Evolutionary conservation across 2,113 vertebrate species (phyloP).

Genomic region (Gopherus flavomarginatus): DNA sequence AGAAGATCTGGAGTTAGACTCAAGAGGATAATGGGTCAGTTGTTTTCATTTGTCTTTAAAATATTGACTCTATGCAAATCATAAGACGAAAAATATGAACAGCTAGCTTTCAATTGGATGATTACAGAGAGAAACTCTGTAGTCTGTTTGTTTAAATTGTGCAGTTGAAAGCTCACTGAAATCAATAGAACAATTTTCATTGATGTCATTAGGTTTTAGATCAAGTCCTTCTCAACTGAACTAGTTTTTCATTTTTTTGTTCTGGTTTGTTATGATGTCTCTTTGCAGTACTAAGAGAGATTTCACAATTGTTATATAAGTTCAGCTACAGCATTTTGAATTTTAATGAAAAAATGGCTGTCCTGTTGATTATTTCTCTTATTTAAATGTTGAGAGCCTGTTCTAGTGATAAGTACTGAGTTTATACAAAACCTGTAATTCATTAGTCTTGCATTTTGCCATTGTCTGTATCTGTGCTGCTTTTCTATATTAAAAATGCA

Average conservation of each 20-base stretch:
- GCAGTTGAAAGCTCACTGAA: background rate
- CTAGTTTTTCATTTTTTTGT: background rate
- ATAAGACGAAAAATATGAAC: background rate
- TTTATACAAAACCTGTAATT: background rate
- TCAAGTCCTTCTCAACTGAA: background rate
- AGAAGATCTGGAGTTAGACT: background rate
- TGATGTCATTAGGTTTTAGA: background rate
- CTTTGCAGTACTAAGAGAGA: background rate
- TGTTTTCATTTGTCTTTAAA: background rate
- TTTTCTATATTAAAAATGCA: background rate
- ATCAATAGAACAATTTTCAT: background rate
- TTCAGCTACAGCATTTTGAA: background rate
- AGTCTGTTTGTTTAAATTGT: background rate
- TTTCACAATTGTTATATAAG: background rate
- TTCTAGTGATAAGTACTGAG: background rate
- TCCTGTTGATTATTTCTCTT: background rate
- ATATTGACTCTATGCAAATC: background rate
- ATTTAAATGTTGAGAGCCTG: background rate
- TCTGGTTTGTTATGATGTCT: background rate
- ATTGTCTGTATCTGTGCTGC: background rate
- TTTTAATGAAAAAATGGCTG: slow-evolving; percentile 12
- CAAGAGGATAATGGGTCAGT: background rate
- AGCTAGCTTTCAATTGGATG: background rate
- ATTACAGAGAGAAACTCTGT: rapidly evolving
- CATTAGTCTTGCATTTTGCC: background rate